A percentile compares a stretch with the other conserved stretches of the same genome.
These are phyloP conservation scores for Intellagama lesueurii DNA, from an alignment of 2,797 vertebrate species.

Conservation along the genomic window DNA sequence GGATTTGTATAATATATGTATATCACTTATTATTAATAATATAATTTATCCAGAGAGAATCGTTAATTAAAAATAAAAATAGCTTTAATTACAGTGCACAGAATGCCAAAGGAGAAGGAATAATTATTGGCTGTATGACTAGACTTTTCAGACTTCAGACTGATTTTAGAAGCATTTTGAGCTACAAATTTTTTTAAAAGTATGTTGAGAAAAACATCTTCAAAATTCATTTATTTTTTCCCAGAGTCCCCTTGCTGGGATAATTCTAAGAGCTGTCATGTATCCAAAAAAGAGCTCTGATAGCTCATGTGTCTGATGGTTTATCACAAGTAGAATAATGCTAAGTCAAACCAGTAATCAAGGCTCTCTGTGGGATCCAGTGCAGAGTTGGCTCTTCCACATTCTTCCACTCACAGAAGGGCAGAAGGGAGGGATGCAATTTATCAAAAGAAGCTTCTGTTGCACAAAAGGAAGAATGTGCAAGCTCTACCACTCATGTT, in stretches of 20 bases:
- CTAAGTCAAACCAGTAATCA: neutral
- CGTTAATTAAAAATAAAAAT: conserved; percentile 47
- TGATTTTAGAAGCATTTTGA: conserved; percentile 43
- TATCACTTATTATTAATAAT: conserved; percentile 41
- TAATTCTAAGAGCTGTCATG: neutral
- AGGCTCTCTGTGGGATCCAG: neutral
- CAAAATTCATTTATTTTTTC: neutral
- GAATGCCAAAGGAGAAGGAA: conserved; percentile 36
- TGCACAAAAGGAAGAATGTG: no score
- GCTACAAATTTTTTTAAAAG: conserved; percentile 29
- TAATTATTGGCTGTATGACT: conserved; percentile 47
- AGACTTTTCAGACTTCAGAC: conserved; percentile 41
- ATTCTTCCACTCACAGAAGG: no score
- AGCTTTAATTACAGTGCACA: conserved; percentile 41
- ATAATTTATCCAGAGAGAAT: conserved; percentile 16
- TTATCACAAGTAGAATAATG: neutral
- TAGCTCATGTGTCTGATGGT: no score
- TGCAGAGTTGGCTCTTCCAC: neutral
- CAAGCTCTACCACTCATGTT: no score
- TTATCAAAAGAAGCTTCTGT: no score
- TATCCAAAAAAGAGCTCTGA: no score
- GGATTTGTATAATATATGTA: conserved; percentile 21
- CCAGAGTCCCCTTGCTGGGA: no score
- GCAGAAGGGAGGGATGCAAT: no score
- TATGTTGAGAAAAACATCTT: conserved; percentile 13